Evolutionary conservation across 2,113 vertebrate genomes (phyloP), one percentile per base, ranked within the genome.

Genomic region (Ictalurus furcatus): DNA sequence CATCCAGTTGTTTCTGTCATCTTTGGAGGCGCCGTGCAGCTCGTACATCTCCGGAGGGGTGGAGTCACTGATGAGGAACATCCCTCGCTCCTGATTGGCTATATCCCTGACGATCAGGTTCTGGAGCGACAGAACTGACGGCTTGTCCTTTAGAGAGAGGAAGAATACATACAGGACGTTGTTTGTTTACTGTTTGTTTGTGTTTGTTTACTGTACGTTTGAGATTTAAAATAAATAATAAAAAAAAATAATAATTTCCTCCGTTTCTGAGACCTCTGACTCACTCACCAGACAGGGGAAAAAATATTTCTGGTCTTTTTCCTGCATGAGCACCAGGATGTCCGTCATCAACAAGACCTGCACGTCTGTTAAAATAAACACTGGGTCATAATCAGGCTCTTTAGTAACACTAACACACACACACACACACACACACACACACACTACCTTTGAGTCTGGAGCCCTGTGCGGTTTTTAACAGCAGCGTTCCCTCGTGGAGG

Each of bases 21-120:
- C 97, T 0, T 97, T 97, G 19, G 97, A 97, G 0, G 96, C 93
- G 0, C 96, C 94, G 17, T 98, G 96, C 25, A 99, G 96, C 94
- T 99, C 98, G 0, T 99, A 99, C 98, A 99, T 99, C 94, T 97
- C 97, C 0, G 98, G 97, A 0, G 97, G 97, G 0, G 95, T 92
- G 0, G 96, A 95, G 88, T 93, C 95, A 0, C 97, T 97, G 92
- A 99, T 96, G 71, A 99, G 95, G 94, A 99, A 99, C 97, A 99
- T 97, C 19, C 98, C 98, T 90, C 97, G 97, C 92, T 98, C 97
- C 95, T 98, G 98, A 95, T 98, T 99, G 93, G 98, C 98, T n/a
- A 99, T 97, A 89, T 99, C 97, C 73, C 98, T 92, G 1, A 99
- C 97, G 0, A 99, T 97, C 79, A 99, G 94, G 87, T 97, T 97